phyloP scores from a whole-genome alignment of 2,113 vertebrate genomes.

The Psettodes erumei region DNA sequence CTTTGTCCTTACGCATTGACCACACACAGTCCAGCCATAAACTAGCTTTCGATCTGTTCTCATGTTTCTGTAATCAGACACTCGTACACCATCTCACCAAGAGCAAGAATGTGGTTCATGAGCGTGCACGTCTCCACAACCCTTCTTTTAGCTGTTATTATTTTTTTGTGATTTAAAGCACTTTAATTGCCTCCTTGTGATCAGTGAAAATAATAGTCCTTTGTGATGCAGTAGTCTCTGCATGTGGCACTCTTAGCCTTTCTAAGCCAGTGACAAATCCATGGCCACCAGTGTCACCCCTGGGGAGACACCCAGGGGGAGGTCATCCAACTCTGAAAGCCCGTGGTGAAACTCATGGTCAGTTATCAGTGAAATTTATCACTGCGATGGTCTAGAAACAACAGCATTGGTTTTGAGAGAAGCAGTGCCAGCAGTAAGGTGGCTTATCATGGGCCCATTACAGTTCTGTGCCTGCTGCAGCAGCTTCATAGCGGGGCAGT shows the following conservation, averaged over 20 bases:
- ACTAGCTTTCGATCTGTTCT: too few species aligned
- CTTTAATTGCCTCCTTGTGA: not conserved
- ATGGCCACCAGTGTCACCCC: constrained; percentile 5
- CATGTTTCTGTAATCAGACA: not conserved
- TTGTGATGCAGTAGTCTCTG: not conserved
- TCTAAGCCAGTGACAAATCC: constrained; percentile 18
- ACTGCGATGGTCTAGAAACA: constrained; percentile 23
- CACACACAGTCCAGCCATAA: too few species aligned
- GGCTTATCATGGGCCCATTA: constrained; percentile 44
- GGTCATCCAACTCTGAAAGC: constrained; percentile 15
- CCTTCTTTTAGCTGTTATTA: not conserved
- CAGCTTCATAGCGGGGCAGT: constrained; percentile 66
- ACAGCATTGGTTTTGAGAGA: constrained; percentile 17
- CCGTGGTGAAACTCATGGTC: constrained; percentile 3
- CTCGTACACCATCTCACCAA: not conserved
- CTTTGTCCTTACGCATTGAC: too few species aligned
- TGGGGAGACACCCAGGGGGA: constrained; percentile 1
- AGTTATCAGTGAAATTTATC: constrained; percentile 45
- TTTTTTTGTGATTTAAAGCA: not conserved
- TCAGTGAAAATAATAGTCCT: not conserved
- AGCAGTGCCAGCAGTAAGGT: constrained; percentile 29
- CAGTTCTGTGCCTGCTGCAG: constrained; percentile 60
- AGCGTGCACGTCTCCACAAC: not conserved
- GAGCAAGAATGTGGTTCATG: not conserved
- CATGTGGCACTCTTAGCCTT: constrained; percentile 3